Evolutionary conservation across 2,797 vertebrate species (phyloP).

Genomic region (Lutra lutra): DNA sequence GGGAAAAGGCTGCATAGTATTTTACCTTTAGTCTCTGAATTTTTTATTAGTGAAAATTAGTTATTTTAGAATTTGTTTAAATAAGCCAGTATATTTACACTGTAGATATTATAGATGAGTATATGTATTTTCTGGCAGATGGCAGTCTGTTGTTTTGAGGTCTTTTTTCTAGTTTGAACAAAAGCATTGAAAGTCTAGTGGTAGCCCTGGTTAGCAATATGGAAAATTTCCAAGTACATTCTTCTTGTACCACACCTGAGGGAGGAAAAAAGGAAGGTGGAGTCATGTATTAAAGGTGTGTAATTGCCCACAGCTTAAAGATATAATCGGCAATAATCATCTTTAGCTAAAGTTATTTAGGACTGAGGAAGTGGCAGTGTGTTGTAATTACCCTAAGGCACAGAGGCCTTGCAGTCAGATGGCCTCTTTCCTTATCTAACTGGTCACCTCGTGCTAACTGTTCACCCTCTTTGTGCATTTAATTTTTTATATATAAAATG

Average conservation of each 20-base stretch:
- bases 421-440: neutral
- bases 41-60: constrained; percentile 7
- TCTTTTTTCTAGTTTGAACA: constrained; percentile 32
- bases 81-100: constrained; percentile 5
- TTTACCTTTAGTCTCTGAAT: constrained; percentile 45
- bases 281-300: neutral
- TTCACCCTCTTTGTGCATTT: neutral
- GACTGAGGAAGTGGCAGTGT: neutral
- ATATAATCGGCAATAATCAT: neutral
- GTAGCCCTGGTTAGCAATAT: neutral
- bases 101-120: neutral
- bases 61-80: constrained; percentile 5
- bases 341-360: neutral
- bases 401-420: neutral
- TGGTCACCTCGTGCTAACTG: neutral
- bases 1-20: neutral
- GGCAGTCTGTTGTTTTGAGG: neutral
- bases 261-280: neutral
- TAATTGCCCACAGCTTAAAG: neutral
- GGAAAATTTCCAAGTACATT: neutral
- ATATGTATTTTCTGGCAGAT: constrained; percentile 28
- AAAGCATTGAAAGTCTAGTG: neutral
- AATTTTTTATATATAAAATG: neutral
- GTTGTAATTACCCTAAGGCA: neutral
- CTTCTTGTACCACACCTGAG: constrained; percentile 12